Percentiles rank a stretch among this genome's conserved stretches.
Evolutionary conservation across 2,888 invertebrate genomes (phyloP).

Genomic region (Rhagonycha fulva): DNA sequence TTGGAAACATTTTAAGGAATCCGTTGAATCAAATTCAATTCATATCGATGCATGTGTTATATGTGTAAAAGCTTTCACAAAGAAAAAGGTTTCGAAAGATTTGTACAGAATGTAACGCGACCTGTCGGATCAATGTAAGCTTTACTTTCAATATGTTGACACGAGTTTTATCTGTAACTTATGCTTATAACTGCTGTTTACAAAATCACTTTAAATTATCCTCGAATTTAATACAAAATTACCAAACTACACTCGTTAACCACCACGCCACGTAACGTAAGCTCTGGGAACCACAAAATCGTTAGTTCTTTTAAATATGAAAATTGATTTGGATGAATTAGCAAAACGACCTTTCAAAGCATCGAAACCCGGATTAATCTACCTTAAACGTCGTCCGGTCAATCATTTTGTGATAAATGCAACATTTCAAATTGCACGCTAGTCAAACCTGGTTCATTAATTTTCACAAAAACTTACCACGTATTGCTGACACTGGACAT

Average conservation of each 20-base stretch:
- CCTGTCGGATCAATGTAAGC: conserved; percentile 22
- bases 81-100: conserved; percentile 7
- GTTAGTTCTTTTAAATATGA: neutral
- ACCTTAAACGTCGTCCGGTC: neutral
- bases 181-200: neutral
- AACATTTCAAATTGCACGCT: neutral
- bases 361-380: neutral
- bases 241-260: neutral
- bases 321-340: neutral
- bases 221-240: neutral
- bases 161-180: neutral
- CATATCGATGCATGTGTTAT: neutral
- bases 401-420: neutral
- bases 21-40: neutral
- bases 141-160: neutral
- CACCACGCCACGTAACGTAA: neutral
- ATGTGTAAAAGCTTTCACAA: neutral
- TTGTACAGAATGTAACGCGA: conserved; percentile 14
- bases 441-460: neutral
- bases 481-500: neutral
- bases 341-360: neutral
- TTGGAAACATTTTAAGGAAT: neutral
- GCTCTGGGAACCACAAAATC: neutral
- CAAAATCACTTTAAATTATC: neutral
- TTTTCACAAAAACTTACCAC: neutral